Conservation (phyloP, 2,797 vertebrate genomes). For the Mormyrops attenuatus region DNA sequence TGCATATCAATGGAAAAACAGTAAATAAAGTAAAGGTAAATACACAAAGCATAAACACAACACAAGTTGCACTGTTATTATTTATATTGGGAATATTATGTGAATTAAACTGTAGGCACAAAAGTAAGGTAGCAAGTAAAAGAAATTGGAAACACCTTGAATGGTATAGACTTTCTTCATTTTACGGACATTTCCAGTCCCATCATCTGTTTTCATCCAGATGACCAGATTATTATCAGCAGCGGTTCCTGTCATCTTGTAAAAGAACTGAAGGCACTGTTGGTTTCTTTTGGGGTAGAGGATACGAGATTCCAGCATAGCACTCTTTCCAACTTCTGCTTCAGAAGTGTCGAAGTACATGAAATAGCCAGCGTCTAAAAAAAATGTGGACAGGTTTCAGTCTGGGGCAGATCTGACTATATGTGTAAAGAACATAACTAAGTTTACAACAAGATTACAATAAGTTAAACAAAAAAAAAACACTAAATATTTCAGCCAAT, state of each 20-base stretch:
- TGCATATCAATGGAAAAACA: neutral
- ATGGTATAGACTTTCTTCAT: slow-evolving; percentile 71
- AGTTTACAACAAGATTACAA: no score
- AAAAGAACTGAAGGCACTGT: slow-evolving; percentile 88
- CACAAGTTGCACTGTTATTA: neutral
- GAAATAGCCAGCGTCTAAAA: slow-evolving; percentile 73
- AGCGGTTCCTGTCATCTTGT: slow-evolving; percentile 65
- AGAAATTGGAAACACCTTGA: slow-evolving; percentile 56
- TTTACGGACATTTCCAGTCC: slow-evolving; percentile 61
- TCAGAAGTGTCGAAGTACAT: slow-evolving; percentile 69
- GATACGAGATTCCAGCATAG: slow-evolving; percentile 78
- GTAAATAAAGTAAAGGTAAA: neutral
- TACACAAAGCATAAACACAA: neutral
- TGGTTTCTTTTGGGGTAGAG: slow-evolving; percentile 74
- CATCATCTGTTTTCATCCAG: slow-evolving; percentile 75
- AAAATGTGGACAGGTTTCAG: neutral
- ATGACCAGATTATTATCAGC: slow-evolving; percentile 66
- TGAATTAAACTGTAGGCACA: neutral
- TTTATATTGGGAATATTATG: neutral
- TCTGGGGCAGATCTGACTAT: neutral
- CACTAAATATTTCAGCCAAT: neutral
- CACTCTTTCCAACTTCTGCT: slow-evolving; percentile 50
- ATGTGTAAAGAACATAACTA: neutral
- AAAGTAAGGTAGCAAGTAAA: neutral
- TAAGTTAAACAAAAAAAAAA: neutral